These are phyloP conservation scores for Mamestra configurata DNA, from an alignment of 1,140 invertebrate genomes.

Conservation along the genomic window DNA sequence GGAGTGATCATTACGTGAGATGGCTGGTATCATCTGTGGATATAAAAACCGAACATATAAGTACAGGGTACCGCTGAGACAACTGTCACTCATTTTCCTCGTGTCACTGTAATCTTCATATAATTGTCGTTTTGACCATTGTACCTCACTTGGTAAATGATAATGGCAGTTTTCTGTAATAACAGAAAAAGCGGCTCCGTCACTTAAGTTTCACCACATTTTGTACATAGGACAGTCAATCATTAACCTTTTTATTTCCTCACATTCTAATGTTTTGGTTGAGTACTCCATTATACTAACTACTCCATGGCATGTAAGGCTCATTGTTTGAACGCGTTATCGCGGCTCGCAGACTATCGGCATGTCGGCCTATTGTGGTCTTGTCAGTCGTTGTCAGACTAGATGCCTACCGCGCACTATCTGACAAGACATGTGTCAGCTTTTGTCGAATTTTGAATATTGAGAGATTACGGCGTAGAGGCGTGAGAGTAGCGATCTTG, in stretches of 20 bases:
- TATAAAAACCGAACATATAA: too few species aligned
- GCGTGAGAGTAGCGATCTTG: background rate
- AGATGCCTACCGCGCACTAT: slow-evolving; percentile 9
- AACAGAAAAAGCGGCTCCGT: too few species aligned
- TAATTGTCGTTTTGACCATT: too few species aligned
- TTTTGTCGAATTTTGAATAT: slow-evolving; percentile 15
- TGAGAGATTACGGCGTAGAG: background rate
- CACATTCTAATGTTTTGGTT: background rate
- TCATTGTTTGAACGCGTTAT: slow-evolving; percentile 65
- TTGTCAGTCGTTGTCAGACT: slow-evolving; percentile 61
- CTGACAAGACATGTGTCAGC: slow-evolving; percentile 12
- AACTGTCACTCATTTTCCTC: background rate
- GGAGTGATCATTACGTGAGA: background rate
- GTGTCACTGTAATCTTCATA: too few species aligned
- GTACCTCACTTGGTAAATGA: too few species aligned
- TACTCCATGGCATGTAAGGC: slow-evolving; percentile 7
- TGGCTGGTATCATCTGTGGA: background rate
- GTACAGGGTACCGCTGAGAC: too few species aligned
- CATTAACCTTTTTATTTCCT: too few species aligned
- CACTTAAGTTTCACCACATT: too few species aligned
- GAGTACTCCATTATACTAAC: background rate
- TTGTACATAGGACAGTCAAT: too few species aligned
- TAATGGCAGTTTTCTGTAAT: too few species aligned
- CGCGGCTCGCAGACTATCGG: slow-evolving; percentile 64
- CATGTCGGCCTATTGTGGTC: slow-evolving; percentile 64